Conservation (phyloP, 2,888 invertebrate genomes). For the Archips xylosteana region DNA sequence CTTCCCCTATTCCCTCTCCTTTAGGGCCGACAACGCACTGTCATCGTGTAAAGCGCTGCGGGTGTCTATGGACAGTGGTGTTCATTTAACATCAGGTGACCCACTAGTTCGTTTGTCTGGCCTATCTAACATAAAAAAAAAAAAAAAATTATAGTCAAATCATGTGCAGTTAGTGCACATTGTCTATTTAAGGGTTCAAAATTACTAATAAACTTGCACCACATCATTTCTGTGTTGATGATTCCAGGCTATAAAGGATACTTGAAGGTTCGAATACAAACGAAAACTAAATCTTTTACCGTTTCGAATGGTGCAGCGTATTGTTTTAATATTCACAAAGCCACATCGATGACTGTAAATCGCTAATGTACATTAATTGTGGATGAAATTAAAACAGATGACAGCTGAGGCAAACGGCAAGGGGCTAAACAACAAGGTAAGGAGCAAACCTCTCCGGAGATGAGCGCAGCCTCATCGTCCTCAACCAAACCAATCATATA, state of each 20-base stretch:
- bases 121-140: no score
- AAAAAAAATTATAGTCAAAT: no score
- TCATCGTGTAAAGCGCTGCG: no score
- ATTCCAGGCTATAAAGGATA: neutral
- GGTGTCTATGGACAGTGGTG: no score
- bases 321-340: constrained; percentile 1
- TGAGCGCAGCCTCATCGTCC: constrained; percentile 84
- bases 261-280: constrained; percentile 5
- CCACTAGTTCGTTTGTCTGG: no score
- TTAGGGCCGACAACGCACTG: no score
- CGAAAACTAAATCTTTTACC: neutral
- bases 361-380: constrained; percentile 15
- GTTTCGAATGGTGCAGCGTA: constrained; percentile 2
- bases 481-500: constrained; percentile 86
- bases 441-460: constrained; percentile 80
- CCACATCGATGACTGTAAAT: neutral
- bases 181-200: neutral
- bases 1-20: no score
- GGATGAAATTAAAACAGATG: constrained; percentile 46
- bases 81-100: no score
- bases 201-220: neutral
- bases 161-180: no score
- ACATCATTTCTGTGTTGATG: neutral
- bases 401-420: constrained; percentile 39
- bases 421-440: constrained; percentile 39